Evolutionary conservation across 1,140 invertebrate species (phyloP), one percentile per base, ranked within the genome.

Genomic region (Drosophila subobscura): DNA sequence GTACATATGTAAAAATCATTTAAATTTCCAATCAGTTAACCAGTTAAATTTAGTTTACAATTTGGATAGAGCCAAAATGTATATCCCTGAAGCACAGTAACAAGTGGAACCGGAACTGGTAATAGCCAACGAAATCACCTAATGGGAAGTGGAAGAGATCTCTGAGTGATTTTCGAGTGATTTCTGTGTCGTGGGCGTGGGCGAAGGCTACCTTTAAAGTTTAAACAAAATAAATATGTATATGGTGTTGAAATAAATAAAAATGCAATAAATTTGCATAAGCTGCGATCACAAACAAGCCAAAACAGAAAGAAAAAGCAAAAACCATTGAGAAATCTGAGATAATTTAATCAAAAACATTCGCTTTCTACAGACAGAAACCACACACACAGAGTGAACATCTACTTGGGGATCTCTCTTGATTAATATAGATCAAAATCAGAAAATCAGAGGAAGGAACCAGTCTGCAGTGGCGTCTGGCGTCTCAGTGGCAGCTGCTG

Each of bases 351-450:
- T 74, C 59, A 74, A 57, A 46, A 55, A 27, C 59, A 20, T 40
- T 56, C 66, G 46, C 66, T 67, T 70, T 70, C 66, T 54, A 41
- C 20, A 49, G 41, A 72, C 42, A 47, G 51, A 65, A 37, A 37
- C 33, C 3, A 37, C 7, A 27, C 23, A 20, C 52, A 33, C 20
- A 54, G 12, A 14, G 6, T 6, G n/a, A n/a, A 16, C 42, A 44
- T n/a, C 44, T 53, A 59, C 8, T 33, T 33, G 29, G 29, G 29
- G 29, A 33, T 33, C 29, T 6, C 5, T 78, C 83, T 88, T 86
- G 81, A 86, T 86, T 86, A 88, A 88, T 86, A 86, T 88, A 88
- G 81, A 86, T 88, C 81, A 79, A 86, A 86, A 64, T 58, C 74
- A 53, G 61, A 65, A 77, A 50, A 49, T 47, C 42, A 64, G 44